Percentiles rank a stretch among this genome's conserved stretches.
Conservation (phyloP, 2,113 vertebrate species). For the Lepidothrix coronata region DNA sequence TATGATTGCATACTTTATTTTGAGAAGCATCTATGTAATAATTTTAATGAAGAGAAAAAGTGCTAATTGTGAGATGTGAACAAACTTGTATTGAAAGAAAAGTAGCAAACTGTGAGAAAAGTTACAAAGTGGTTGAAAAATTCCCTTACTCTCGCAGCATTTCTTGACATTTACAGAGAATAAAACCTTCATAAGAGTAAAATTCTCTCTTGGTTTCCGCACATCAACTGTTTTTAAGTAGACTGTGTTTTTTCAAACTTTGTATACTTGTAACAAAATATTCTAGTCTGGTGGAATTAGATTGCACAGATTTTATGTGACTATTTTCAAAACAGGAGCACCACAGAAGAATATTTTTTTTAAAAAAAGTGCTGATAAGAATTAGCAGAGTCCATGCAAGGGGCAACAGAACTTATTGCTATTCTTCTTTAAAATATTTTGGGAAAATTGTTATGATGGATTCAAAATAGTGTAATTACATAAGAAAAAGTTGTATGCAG, state of each 20-base stretch:
- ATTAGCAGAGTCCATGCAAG: background rate
- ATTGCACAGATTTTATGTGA: background rate
- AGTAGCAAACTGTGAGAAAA: background rate
- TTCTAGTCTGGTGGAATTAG: background rate
- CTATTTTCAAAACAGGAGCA: background rate
- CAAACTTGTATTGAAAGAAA: slow-evolving; percentile 6
- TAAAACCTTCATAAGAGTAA: background rate
- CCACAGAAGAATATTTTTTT: background rate
- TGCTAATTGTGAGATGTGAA: background rate
- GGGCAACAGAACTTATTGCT: background rate
- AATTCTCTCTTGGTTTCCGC: background rate
- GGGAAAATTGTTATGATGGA: background rate
- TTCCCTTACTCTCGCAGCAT: background rate
- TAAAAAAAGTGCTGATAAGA: background rate
- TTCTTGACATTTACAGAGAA: slow-evolving; percentile 1
- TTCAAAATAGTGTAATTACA: background rate
- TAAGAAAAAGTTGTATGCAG: background rate
- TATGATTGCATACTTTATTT: background rate
- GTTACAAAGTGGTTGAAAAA: background rate
- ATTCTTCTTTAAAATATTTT: background rate
- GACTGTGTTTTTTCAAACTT: background rate
- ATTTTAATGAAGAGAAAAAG: slow-evolving; percentile 4
- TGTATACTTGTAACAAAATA: background rate
- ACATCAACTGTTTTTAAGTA: background rate
- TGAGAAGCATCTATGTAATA: background rate